Percentiles rank a stretch among this genome's conserved stretches.
These are phyloP conservation scores for Electrophaes corylata DNA, from an alignment of 2,888 invertebrate genomes.

Conservation along the genomic window DNA sequence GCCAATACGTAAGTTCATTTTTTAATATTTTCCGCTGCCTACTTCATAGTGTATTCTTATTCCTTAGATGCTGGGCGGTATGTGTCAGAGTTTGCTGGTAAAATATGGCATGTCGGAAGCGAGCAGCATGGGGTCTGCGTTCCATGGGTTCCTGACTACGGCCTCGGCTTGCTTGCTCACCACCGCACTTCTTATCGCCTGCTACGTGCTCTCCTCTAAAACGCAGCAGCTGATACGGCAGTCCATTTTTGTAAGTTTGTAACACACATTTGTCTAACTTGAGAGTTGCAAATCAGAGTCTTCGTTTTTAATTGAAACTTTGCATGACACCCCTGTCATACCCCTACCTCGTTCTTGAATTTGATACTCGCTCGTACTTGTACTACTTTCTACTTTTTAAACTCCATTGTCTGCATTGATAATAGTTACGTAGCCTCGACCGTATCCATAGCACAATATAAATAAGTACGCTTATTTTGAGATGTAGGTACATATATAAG, in stretches of 20 bases:
- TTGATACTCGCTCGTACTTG: too few relatives aligned
- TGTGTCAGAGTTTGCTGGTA: conserved; percentile 92
- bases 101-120: conserved; percentile 91
- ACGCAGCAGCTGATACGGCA: conserved; percentile 90
- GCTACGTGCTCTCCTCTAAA: conserved; percentile 91
- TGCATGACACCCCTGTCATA: too few relatives aligned
- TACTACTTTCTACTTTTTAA: too few relatives aligned
- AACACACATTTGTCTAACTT: too few relatives aligned
- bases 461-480: too few relatives aligned
- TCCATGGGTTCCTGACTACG: conserved; percentile 92
- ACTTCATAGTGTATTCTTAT: not conserved
- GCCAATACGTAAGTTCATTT: not conserved
- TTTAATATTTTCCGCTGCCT: not conserved
- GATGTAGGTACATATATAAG: too few relatives aligned
- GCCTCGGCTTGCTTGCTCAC: conserved; percentile 92
- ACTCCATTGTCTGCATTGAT: too few relatives aligned
- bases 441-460: too few relatives aligned
- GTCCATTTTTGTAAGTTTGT: conserved; percentile 91
- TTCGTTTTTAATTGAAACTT: too few relatives aligned
- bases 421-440: too few relatives aligned
- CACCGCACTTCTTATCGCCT: conserved; percentile 88
- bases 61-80: conserved; percentile 89
- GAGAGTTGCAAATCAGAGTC: too few relatives aligned
- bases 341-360: too few relatives aligned
- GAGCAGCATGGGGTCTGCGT: conserved; percentile 89